Evolutionary conservation across 2,113 vertebrate species (phyloP).

Genomic region (Neolamprologus modestus): DNA sequence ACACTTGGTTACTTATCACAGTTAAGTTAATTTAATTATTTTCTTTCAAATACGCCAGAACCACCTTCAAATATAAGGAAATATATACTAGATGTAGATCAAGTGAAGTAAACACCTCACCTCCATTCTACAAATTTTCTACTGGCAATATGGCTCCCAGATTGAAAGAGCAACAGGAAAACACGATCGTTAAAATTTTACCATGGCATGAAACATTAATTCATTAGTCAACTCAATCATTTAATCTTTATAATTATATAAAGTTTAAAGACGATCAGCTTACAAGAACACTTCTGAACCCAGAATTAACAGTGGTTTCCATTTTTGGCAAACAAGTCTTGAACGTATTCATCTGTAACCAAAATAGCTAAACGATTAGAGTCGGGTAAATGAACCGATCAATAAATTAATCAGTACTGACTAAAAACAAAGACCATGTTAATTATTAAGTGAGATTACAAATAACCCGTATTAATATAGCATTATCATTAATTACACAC

Average conservation of each 20-base stretch:
- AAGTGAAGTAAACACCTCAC: not conserved
- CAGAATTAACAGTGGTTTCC: not conserved
- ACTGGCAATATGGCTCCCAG: not conserved
- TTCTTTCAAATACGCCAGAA: not conserved
- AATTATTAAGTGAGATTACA: not conserved
- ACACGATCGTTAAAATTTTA: rapidly evolving
- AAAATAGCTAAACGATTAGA: not conserved
- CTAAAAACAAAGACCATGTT: not conserved
- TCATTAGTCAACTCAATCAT: not conserved
- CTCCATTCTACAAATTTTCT: not conserved
- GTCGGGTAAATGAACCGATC: not conserved
- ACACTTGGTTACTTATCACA: not conserved
- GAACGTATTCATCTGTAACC: not conserved
- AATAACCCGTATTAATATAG: not conserved
- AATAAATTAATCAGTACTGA: not conserved
- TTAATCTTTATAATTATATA: not conserved
- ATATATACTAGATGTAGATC: not conserved
- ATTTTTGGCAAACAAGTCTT: not conserved
- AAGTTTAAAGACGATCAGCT: not conserved
- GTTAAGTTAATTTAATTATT: not conserved
- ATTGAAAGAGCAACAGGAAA: not conserved
- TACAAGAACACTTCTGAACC: not conserved
- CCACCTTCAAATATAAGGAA: not conserved
- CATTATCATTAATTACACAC: not conserved
- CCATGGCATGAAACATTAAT: not conserved